Evolutionary conservation across 2,797 vertebrate genomes (phyloP).

Genomic region (Hylomyscus alleni): DNA sequence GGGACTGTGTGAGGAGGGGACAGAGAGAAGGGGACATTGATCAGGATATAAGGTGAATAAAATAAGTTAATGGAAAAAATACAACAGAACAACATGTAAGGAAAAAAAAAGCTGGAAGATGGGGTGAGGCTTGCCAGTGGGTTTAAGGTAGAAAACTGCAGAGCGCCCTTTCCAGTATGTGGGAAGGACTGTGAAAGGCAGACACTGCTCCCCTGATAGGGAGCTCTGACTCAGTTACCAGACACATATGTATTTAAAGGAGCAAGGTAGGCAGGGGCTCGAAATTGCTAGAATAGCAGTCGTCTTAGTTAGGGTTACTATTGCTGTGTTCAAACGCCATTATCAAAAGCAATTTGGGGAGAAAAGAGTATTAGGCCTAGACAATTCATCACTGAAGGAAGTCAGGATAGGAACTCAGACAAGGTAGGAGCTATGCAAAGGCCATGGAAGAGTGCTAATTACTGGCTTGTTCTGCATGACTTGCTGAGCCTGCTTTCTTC

Average conservation of each 20-base stretch:
- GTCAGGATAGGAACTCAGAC: neutral
- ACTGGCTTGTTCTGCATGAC: neutral
- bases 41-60: neutral
- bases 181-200: neutral
- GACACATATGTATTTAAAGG: neutral
- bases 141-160: neutral
- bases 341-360: neutral
- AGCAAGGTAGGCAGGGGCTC: neutral
- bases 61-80: neutral
- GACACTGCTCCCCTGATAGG: neutral
- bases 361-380: neutral
- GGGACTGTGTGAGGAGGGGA: neutral
- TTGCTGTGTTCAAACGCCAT: neutral
- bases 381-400: neutral
- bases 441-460: neutral
- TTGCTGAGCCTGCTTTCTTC: neutral
- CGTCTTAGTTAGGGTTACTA: neutral
- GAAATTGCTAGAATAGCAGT: neutral
- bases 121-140: neutral
- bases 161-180: neutral
- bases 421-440: neutral
- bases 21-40: neutral
- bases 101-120: neutral
- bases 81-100: neutral
- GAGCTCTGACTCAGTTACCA: neutral